Evolutionary conservation across 2,888 invertebrate genomes (phyloP).

Genomic region (Calliphora vomitoria): DNA sequence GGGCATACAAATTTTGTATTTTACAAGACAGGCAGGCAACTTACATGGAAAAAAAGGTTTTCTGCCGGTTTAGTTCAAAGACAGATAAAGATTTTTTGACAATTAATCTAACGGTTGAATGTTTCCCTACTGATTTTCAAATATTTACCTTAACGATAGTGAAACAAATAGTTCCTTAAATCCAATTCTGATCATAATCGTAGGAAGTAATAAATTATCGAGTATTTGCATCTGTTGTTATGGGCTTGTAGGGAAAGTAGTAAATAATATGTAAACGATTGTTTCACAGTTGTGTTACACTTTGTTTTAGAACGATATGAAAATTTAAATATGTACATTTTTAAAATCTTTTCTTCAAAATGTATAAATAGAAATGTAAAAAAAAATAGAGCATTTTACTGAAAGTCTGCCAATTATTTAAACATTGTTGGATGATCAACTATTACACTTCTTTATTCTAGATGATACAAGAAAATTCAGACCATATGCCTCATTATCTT

Average conservation of each 20-base stretch:
- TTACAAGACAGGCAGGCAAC: conserved; percentile 1
- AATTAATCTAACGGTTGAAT: conserved; percentile 48
- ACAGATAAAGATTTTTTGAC: conserved; percentile 17
- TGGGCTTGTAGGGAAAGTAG: not conserved
- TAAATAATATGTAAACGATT: not conserved
- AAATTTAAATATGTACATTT: too few relatives aligned
- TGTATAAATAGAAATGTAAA: too few relatives aligned
- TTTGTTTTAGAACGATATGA: too few relatives aligned
- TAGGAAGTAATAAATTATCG: conserved; percentile 52
- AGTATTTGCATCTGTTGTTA: conserved; percentile 28
- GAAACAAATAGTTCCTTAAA: conserved; percentile 7
- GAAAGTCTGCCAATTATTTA: too few relatives aligned
- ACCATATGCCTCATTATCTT: too few relatives aligned
- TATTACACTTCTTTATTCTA: too few relatives aligned
- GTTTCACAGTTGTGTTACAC: not conserved
- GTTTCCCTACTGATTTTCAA: not conserved
- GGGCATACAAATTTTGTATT: conserved; percentile 27
- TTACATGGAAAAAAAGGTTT: conserved; percentile 15
- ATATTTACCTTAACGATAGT: not conserved
- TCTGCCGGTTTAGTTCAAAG: conserved; percentile 44
- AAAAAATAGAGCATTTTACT: too few relatives aligned
- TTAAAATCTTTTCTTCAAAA: too few relatives aligned
- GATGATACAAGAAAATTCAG: too few relatives aligned
- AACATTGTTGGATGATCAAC: too few relatives aligned
- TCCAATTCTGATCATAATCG: conserved; percentile 14